These are phyloP conservation scores for Melanchra persicariae DNA, from an alignment of 2,888 invertebrate genomes.

Conservation along the genomic window DNA sequence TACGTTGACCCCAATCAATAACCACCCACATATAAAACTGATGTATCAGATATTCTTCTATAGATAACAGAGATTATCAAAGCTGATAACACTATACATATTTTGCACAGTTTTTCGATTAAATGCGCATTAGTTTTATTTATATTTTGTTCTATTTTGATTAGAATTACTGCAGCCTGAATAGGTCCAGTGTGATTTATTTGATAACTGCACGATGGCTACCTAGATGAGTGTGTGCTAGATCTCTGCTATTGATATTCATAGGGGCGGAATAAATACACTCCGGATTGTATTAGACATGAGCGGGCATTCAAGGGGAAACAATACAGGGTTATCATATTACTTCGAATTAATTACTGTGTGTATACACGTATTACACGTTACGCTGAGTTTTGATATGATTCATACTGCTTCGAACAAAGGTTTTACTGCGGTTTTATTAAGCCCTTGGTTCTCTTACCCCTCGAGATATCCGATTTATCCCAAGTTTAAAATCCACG, in stretches of 20 bases:
- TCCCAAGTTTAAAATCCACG: slow-evolving; percentile 51
- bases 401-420: no score
- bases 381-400: slow-evolving; percentile 18
- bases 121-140: background rate
- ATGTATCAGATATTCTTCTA: background rate
- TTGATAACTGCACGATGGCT: slow-evolving; percentile 27
- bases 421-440: slow-evolving; percentile 5
- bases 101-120: background rate
- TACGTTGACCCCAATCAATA: slow-evolving; percentile 9
- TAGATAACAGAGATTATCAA: slow-evolving; percentile 12
- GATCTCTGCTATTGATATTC: slow-evolving; percentile 44
- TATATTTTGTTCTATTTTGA: slow-evolving; percentile 20
- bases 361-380: slow-evolving; percentile 12
- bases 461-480: slow-evolving; percentile 18
- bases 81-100: background rate
- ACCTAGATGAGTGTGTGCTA: slow-evolving; percentile 5
- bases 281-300: slow-evolving; percentile 17
- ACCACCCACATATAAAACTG: background rate
- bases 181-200: slow-evolving; percentile 31
- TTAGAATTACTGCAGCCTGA: slow-evolving; percentile 26
- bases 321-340: slow-evolving; percentile 42
- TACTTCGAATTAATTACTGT: slow-evolving; percentile 34
- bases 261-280: slow-evolving; percentile 54
- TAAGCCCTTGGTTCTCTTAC: slow-evolving; percentile 2
- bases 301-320: slow-evolving; percentile 36